Evolutionary conservation across 1,140 invertebrate genomes (phyloP), one percentile per base, ranked within the genome.

Genomic region (Stenopsyche tienmushanensis): DNA sequence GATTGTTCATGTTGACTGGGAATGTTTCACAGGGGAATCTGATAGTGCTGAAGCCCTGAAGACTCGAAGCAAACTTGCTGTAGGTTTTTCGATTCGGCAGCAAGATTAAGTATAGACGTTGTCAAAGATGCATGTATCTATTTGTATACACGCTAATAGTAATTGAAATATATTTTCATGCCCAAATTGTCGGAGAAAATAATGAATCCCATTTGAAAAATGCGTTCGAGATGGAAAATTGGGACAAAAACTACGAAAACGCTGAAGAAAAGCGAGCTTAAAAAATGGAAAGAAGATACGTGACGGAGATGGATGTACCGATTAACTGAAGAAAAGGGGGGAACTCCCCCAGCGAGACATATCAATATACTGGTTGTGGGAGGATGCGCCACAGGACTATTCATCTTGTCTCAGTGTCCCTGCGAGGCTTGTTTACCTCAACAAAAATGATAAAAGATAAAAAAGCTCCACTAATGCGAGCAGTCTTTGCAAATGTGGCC

Each of bases 291-390:
- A 64, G 60, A 44, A 68, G 66, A 68, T 68, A 64, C 66, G 66
- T 68, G 66, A 68, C 66, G 55, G 54, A 68, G 66, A 68, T 68
- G 66, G 66, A 68, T 68, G 62, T 68, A 68, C 62, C 66, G 66
- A 68, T 68, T 68, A 68, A 68, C 62, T 60, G 47, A n/a, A 24
- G 54, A 53, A 49, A 64, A 64, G 24, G 49, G 62, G 39, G 62
- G 62, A n/a, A n/a, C n/a, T n/a, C n/a, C 34, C 5, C 23, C 3
- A 18, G 53, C 42, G 41, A 64, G 62, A 64, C 66, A 67, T 68
- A 64, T 68, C 62, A 68, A 68, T 68, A 68, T 41, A 64, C n/a
- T n/a, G n/a, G n/a, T n/a, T n/a, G n/a, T n/a, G n/a, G 34, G 26
- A 26, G 47, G n/a, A 20, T 44, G 29, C 3, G 47, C n/a, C 45